Conservation (phyloP, 1,140 invertebrate species). For the Tetranychus urticae region DNA sequence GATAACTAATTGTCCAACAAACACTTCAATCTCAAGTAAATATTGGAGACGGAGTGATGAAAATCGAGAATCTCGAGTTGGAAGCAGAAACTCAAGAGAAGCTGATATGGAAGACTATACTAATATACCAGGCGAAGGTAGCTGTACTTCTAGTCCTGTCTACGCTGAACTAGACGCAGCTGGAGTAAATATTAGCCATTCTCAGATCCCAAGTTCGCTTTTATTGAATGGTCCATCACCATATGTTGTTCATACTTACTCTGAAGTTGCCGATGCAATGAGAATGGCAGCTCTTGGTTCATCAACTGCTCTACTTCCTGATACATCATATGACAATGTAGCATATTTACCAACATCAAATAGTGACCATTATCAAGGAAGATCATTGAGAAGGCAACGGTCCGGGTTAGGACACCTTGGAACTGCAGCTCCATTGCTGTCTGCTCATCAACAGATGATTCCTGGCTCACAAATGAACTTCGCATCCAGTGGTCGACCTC, state of each 20-base stretch:
- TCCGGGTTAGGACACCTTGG: not conserved
- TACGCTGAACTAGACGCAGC: slow-evolving; percentile 10
- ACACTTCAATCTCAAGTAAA: slow-evolving; percentile 5
- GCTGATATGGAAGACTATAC: slow-evolving; percentile 6
- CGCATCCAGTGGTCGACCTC: slow-evolving; percentile 4
- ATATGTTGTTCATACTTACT: slow-evolving; percentile 6
- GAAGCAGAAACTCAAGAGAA: not conserved
- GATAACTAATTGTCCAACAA: slow-evolving; percentile 6
- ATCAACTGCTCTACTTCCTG: slow-evolving; percentile 3
- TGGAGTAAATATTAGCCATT: not conserved
- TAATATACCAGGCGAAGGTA: not conserved
- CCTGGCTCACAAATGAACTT: not conserved
- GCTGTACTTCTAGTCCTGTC: slow-evolving; percentile 10
- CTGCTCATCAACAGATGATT: not conserved
- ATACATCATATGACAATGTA: slow-evolving; percentile 9
- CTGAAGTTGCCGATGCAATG: slow-evolving; percentile 6
- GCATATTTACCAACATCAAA: slow-evolving; percentile 7
- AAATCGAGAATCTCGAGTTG: not conserved
- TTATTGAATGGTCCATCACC: not conserved
- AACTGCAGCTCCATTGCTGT: slow-evolving; percentile 4
- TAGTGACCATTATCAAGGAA: slow-evolving; percentile 1
- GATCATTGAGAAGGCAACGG: slow-evolving; percentile 3
- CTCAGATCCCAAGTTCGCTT: not conserved
- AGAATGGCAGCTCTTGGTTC: slow-evolving; percentile 3
- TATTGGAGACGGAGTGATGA: slow-evolving; percentile 5